A percentile compares a stretch with the other conserved stretches of the same genome.
phyloP scores from a whole-genome alignment of 2,113 vertebrate genomes.

The Cichladusa arquata region DNA sequence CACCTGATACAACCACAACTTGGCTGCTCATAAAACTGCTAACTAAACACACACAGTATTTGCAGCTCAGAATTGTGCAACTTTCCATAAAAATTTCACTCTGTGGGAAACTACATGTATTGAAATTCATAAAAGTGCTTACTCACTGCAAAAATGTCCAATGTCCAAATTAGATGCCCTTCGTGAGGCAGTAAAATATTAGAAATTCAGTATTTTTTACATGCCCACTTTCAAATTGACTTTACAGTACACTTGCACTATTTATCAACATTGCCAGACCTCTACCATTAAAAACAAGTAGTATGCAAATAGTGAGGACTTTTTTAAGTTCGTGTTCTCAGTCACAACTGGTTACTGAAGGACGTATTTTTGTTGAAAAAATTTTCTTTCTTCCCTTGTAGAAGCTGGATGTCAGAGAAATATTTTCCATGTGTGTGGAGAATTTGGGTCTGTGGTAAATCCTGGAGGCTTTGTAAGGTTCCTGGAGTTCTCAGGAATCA shows the following conservation, averaged over 20 bases:
- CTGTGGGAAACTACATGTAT: neutral
- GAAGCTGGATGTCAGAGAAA: neutral
- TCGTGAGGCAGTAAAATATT: neutral
- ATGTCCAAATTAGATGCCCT: neutral
- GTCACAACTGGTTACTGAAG: neutral
- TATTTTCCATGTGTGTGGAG: neutral
- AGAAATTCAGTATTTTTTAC: neutral
- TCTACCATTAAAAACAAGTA: neutral
- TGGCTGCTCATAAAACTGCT: neutral
- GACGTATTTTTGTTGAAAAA: neutral
- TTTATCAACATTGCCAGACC: neutral
- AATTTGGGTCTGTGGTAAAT: neutral
- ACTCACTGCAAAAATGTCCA: neutral
- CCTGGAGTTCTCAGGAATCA: neutral
- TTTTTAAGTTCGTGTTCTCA: neutral
- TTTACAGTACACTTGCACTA: neutral
- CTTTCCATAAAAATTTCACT: neutral
- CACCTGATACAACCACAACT: neutral
- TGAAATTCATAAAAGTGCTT: constrained; percentile 8
- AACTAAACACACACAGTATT: constrained; percentile 3
- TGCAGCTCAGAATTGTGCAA: neutral
- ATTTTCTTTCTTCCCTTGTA: fast-evolving
- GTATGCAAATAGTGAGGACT: neutral
- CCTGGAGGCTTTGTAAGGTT: neutral
- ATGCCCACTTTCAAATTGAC: neutral